Conservation (phyloP, 1,140 invertebrate species). For the Proales similis region DNA sequence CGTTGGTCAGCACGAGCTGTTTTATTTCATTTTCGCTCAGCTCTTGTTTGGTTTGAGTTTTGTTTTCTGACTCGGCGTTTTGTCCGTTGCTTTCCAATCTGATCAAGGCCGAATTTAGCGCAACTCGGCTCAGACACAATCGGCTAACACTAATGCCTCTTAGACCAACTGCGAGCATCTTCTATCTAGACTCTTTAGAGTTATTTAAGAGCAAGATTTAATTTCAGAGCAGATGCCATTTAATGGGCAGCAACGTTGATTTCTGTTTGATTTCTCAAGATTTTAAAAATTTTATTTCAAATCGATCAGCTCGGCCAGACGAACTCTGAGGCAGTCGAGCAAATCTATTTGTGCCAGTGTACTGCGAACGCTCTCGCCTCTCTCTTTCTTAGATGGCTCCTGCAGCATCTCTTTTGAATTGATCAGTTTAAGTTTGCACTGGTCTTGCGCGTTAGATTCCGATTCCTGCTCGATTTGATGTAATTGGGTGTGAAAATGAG, state of each 20-base stretch:
- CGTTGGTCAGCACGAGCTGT: constrained; percentile 10
- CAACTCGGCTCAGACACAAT: neutral
- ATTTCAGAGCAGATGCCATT: neutral
- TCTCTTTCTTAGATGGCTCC: constrained; percentile 24
- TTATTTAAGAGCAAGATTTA: constrained; percentile 10
- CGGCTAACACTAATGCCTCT: neutral
- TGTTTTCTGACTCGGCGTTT: neutral
- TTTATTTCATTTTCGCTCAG: constrained; percentile 10
- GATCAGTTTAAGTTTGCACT: constrained; percentile 1
- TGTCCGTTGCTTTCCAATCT: neutral
- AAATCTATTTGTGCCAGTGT: constrained; percentile 6
- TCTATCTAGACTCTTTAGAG: neutral
- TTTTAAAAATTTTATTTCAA: constrained; percentile 16
- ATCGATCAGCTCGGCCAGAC: constrained; percentile 15
- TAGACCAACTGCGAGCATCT: constrained; percentile 3
- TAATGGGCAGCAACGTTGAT: no score
- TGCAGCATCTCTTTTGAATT: neutral
- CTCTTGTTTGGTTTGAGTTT: neutral
- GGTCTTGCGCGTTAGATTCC: neutral
- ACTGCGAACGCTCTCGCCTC: neutral
- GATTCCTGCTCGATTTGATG: neutral
- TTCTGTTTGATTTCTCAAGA: neutral
- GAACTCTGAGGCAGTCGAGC: constrained; percentile 2
- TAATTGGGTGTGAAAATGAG: neutral
- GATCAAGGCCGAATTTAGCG: neutral